Base-by-base conservation (phyloP, 2,797 vertebrate species). In the Epinephelus coioides region DNA sequence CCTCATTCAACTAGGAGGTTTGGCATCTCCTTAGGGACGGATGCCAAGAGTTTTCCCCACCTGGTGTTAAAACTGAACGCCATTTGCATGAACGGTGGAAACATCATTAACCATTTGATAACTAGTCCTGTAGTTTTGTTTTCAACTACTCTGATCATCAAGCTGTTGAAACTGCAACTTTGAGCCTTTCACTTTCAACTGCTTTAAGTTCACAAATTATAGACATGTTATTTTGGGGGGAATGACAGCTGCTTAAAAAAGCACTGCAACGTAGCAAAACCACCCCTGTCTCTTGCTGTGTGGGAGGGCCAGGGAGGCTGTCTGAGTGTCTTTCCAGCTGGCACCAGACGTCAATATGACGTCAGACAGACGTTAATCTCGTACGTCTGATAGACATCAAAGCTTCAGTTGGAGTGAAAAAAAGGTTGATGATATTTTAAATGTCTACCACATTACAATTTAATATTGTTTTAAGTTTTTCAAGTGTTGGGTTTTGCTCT, bases 1-100 rank as follows among this genome's bases (percentile, higher is more conserved):
- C 68, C 62, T 78, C 68, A 55, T 78, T 72, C 57, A 62, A 78
- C 68, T n/a, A 77, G 79, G 69, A 73, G 70, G 69, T 53, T 69
- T 43, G 25, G 63, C 65, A 64, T 69, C 64, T 84, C 81, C 63
- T 51, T 25, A 6, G 73, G 61, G 65, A 80, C 27, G 38, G 46
- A 59, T 51, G 61, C 27, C 67, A 23, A 67, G 38, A 74, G 69
- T 65, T 81, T 71, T 57, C 55, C 70, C 63, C 75, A 83, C 40
- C 40, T 71, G 78, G 60, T 76, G 43, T 57, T 53, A 43, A 60
- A 69, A 73, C 54, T 44, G 30, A 64, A 49, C 21, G 69, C n/a
- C 57, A 46, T 79, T 84, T 70, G 62, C 53, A 61, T 21, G 4
- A 71, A 8, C 34, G 4, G 40, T 43, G 18, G 62, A 76, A 66